A percentile compares a stretch with the other conserved stretches of the same genome.
phyloP scores from a whole-genome alignment of 2,113 vertebrate genomes.

The Shinisaurus crocodilurus region DNA sequence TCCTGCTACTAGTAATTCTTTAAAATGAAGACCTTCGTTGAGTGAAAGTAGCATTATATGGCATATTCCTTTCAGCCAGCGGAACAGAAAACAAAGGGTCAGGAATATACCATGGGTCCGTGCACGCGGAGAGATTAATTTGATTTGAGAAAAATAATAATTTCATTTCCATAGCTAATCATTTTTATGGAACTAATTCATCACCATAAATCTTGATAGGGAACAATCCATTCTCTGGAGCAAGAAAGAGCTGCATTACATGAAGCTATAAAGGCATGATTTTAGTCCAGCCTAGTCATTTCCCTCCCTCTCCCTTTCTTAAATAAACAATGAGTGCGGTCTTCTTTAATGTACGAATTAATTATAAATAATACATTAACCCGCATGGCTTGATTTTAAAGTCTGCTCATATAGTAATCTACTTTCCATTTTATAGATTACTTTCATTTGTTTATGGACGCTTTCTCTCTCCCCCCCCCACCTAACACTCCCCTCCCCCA shows the following conservation, averaged over 20 bases:
- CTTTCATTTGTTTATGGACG: not conserved
- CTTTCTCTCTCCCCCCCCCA: not conserved
- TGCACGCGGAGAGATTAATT: not conserved
- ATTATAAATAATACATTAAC: not conserved
- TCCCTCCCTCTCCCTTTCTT: not conserved
- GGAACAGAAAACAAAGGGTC: slow-evolving; percentile 11
- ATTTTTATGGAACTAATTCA: not conserved
- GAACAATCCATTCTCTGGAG: not conserved
- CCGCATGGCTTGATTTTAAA: not conserved
- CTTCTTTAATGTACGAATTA: not conserved
- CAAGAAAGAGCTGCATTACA: not conserved
- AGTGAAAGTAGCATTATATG: not conserved
- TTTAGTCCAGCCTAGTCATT: not conserved
- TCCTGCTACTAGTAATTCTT: not conserved
- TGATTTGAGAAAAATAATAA: slow-evolving; percentile 2
- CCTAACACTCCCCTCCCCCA: not conserved
- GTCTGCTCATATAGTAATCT: not conserved
- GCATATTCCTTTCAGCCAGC: not conserved
- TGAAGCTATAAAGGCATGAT: not conserved
- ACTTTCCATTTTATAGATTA: not conserved
- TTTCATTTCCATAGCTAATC: not conserved
- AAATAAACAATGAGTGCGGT: not conserved
- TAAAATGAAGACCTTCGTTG: not conserved
- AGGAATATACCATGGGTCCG: not conserved
- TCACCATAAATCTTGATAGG: not conserved